Conservation (phyloP, 2,113 vertebrate species). For the Sminthopsis crassicaudata region DNA sequence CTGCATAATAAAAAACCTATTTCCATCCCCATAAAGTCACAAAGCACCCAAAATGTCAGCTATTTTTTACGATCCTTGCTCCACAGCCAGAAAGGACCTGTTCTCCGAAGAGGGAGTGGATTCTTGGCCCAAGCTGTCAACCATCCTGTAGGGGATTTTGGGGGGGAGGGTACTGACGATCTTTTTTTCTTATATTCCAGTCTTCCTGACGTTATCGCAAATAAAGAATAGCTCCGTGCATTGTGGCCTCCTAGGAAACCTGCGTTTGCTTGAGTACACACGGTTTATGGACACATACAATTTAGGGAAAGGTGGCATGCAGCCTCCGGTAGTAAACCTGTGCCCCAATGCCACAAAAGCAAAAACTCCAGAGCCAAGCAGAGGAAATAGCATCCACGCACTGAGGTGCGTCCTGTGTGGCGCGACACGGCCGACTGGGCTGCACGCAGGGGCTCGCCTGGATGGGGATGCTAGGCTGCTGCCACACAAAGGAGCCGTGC, state of each 20-base stretch:
- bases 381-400: neutral
- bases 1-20: neutral
- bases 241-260: neutral
- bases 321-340: neutral
- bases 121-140: too few species aligned
- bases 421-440: constrained; percentile 66
- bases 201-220: neutral
- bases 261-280: neutral
- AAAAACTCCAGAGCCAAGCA: neutral
- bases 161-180: neutral
- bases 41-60: neutral
- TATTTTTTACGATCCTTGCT: neutral
- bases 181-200: neutral
- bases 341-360: accelerated
- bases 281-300: neutral
- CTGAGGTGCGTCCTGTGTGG: constrained; percentile 49
- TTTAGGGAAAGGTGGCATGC: accelerated
- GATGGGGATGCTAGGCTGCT: constrained; percentile 73
- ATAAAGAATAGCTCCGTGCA: neutral
- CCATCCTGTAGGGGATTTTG: too few species aligned
- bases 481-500: constrained; percentile 81
- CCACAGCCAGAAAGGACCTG: neutral
- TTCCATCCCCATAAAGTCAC: neutral
- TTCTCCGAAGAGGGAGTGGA: neutral
- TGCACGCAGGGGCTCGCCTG: constrained; percentile 63